Evolutionary conservation across 2,888 invertebrate genomes (phyloP).

Genomic region (Hydriomena furcata): DNA sequence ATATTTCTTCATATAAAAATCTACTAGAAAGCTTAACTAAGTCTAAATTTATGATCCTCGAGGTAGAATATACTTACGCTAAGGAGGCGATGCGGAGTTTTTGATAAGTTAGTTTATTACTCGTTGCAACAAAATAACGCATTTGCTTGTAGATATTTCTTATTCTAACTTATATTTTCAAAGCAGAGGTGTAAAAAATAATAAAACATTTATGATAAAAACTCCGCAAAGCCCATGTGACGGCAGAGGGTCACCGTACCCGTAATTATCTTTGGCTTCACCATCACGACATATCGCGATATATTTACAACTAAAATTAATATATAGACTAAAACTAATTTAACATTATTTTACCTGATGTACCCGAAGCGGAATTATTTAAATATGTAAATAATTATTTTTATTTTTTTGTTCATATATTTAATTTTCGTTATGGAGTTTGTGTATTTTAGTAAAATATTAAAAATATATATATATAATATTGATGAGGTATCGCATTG

Average conservation of each 20-base stretch:
- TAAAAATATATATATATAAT: no score
- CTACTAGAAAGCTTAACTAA: conserved; percentile 76
- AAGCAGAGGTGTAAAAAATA: conserved; percentile 1
- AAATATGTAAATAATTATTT: not conserved
- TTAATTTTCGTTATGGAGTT: no score
- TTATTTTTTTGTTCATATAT: no score
- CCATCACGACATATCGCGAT: conserved; percentile 83
- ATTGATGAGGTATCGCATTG: no score
- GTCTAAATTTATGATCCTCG: conserved; percentile 74
- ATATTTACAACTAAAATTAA: conserved; percentile 63
- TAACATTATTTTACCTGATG: conserved; percentile 52
- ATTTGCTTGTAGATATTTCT: not conserved
- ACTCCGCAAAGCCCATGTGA: conserved; percentile 69
- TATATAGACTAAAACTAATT: conserved; percentile 50
- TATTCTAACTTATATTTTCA: not conserved
- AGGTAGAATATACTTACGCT: conserved; percentile 80
- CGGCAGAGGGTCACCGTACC: conserved; percentile 84
- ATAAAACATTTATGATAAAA: conserved; percentile 31
- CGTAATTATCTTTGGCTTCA: conserved; percentile 84
- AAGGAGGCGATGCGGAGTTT: conserved; percentile 56
- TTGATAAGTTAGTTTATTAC: conserved; percentile 47
- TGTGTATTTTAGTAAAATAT: no score
- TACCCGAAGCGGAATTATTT: conserved; percentile 41
- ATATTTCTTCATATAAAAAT: conserved; percentile 80
- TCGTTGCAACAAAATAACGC: conserved; percentile 1